phyloP scores from a whole-genome alignment of 2,797 vertebrate species.

The Acanthurus tractus region DNA sequence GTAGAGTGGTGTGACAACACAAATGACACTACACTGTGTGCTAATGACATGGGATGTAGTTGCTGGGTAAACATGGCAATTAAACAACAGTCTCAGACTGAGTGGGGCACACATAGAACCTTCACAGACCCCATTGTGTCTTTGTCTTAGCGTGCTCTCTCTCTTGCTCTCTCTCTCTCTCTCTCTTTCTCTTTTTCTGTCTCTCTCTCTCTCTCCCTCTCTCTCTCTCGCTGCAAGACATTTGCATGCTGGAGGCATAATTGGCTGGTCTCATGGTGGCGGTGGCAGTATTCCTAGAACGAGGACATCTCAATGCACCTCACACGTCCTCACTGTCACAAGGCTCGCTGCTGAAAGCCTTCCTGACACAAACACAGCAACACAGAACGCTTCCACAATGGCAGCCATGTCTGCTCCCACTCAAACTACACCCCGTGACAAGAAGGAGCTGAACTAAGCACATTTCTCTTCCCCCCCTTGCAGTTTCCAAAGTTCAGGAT shows the following conservation, averaged over 20 bases:
- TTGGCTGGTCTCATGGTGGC: conserved; percentile 87
- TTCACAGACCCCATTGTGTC: conserved; percentile 83
- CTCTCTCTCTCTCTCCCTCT: conserved; percentile 47
- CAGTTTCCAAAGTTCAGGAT: conserved; percentile 86
- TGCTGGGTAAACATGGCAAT: conserved; percentile 87
- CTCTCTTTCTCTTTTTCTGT: conserved; percentile 47
- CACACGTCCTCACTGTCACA: conserved; percentile 93
- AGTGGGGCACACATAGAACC: conserved; percentile 81
- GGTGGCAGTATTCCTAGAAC: conserved; percentile 92
- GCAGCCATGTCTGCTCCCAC: conserved; percentile 90
- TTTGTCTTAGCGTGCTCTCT: conserved; percentile 77
- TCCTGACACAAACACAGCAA: conserved; percentile 95
- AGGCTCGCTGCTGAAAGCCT: conserved; percentile 92
- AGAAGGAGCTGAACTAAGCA: conserved; percentile 89
- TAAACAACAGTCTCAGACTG: conserved; percentile 85
- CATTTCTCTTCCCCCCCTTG: conserved; percentile 80
- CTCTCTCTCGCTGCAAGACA: conserved; percentile 74
- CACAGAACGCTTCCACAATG: conserved; percentile 91
- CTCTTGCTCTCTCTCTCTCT: conserved; percentile 53
- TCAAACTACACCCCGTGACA: conserved; percentile 91
- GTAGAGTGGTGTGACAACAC: conserved; percentile 83
- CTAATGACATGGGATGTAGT: conserved; percentile 87
- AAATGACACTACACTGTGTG: conserved; percentile 87
- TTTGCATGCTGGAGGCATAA: conserved; percentile 90
- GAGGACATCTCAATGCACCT: conserved; percentile 97